Base-by-base conservation (phyloP, 2,797 vertebrate species). In the Erithacus rubecula region DNA sequence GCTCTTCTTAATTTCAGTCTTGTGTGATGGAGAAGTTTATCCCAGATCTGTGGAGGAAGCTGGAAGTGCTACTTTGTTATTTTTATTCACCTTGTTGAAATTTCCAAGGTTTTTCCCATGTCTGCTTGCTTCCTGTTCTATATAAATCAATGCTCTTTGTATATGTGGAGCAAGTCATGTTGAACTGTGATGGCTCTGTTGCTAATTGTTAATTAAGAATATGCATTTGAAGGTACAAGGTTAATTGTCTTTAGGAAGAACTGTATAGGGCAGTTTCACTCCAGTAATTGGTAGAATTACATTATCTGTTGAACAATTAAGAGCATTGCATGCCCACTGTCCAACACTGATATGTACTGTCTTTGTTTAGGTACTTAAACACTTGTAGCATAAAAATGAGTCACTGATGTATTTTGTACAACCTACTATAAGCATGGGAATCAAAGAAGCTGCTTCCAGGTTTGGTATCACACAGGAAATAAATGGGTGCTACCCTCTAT, bases 401-500 rank as follows among this genome's bases (percentile, higher is more conserved):
- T 86, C 29, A 21, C 68, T 87, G 83, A 55, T 2, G 9, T 58
- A 11, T 77, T 83, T 87, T 89, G 41, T 90, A 24, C 70, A 83
- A 58, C 21, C 47, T 59, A 3, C 55, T 76, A 47, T 78, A 91
- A 91, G 71, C 60, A n/a, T 23, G 53, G 37, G 19, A n/a, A n/a
- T n/a, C n/a, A n/a, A n/a, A 93, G 87, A 4, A 90, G 72, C 84
- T 90, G 82, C 56, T 95, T 95, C 87, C 90, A 77, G n/a, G 23
- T 90, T 92, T 65, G 41, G 53, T 94, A 78, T 92, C 63, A 93
- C 27, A 80, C 95, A 96, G 97, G 97, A 97, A 97, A 83, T 82
- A 83, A 92, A 95, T 93, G 94, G 94, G 96, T 96, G 96, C 95
- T 93, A 68, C 93, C 83, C 55, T 94, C 82, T 92, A 3, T 91